These are phyloP conservation scores for Zeugodacus cucurbitae DNA, from an alignment of 1,140 invertebrate genomes.

Conservation along the genomic window DNA sequence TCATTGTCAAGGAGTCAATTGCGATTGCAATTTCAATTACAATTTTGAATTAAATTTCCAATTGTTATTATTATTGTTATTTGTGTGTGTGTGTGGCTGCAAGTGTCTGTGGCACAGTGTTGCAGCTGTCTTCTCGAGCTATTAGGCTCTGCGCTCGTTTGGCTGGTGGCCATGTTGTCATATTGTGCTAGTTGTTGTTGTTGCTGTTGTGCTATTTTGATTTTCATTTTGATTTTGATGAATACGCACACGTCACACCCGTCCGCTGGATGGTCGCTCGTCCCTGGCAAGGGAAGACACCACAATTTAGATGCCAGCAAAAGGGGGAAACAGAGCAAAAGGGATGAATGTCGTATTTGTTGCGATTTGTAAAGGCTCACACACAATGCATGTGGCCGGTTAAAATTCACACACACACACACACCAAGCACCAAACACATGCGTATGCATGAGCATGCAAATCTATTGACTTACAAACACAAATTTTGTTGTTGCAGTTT, in stretches of 20 bases:
- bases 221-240: constrained; percentile 6
- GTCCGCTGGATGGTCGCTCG: background rate
- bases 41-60: constrained; percentile 28
- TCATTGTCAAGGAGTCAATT: constrained; percentile 39
- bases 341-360: constrained; percentile 42
- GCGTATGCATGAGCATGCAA: background rate
- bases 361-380: constrained; percentile 38
- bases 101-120: background rate
- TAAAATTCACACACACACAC: background rate
- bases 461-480: too few relatives aligned
- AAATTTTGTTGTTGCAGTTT: too few relatives aligned
- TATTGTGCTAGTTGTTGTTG: background rate
- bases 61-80: background rate
- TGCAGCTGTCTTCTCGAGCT: background rate
- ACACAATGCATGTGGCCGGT: background rate
- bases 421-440: background rate
- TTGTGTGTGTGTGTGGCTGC: background rate
- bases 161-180: constrained; percentile 28
- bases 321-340: background rate
- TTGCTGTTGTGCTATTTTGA: constrained; percentile 11
- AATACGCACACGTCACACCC: background rate
- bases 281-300: background rate
- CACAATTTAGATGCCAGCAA: background rate
- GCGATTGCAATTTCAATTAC: constrained; percentile 29
- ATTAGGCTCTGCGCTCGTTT: background rate